phyloP scores from a whole-genome alignment of 2,797 vertebrate species.

The Ambastaia sidthimunki region DNA sequence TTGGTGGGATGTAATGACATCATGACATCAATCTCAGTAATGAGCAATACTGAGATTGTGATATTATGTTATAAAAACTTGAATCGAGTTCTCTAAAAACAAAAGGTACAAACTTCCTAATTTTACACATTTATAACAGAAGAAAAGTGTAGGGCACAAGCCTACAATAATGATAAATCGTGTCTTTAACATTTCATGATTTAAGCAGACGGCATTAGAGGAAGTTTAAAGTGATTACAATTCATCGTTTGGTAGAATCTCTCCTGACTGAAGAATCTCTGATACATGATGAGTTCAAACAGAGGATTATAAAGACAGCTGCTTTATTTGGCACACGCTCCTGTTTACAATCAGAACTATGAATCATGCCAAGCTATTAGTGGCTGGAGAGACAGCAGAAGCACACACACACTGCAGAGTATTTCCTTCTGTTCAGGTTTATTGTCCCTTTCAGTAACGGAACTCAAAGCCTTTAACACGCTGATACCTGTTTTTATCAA shows the following conservation, averaged over 20 bases:
- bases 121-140: no score
- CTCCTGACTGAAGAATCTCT: not conserved
- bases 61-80: no score
- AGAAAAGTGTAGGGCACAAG: no score
- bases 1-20: no score
- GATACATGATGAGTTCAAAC: not conserved
- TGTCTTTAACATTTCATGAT: no score
- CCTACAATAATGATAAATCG: no score
- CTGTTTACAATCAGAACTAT: conserved; percentile 54
- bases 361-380: conserved; percentile 59
- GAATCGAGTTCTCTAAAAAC: no score
- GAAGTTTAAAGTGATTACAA: no score
- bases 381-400: conserved; percentile 55
- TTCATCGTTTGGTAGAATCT: not conserved
- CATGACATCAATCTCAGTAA: no score
- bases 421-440: conserved; percentile 54
- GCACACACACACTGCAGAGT: conserved; percentile 55
- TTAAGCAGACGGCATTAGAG: no score
- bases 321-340: conserved; percentile 53
- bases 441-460: conserved; percentile 2
- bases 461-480: not conserved
- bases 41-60: no score
- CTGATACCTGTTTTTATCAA: not conserved
- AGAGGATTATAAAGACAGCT: conserved; percentile 42
- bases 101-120: no score